phyloP scores from a whole-genome alignment of 1,140 invertebrate species.

The Venturia canescens region DNA sequence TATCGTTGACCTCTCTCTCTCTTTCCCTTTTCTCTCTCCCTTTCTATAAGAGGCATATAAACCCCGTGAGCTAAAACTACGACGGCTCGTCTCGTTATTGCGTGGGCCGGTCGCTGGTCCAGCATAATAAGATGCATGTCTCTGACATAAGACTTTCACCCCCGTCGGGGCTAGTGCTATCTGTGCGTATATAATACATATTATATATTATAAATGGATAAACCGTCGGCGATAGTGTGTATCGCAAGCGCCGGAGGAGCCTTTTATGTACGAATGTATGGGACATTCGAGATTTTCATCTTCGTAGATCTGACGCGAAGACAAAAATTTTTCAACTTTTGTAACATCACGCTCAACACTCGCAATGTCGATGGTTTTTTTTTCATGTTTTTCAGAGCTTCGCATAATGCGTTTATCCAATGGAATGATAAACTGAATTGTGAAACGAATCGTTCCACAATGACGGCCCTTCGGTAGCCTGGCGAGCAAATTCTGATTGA shows the following conservation, averaged over 20 bases:
- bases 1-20: conserved; percentile 14
- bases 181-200: not conserved
- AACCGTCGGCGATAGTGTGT: not conserved
- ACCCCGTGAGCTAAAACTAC: not conserved
- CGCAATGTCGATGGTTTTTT: no score
- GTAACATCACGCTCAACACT: no score
- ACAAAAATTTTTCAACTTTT: no score
- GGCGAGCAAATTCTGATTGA: no score
- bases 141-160: conserved; percentile 70
- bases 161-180: conserved; percentile 58
- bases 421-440: no score
- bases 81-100: conserved; percentile 48
- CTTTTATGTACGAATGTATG: not conserved
- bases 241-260: conserved; percentile 11
- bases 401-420: no score
- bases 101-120: conserved; percentile 59
- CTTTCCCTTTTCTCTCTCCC: conserved; percentile 19
- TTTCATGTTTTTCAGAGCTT: no score
- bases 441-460: no score
- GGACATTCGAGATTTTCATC: not conserved
- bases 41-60: conserved; percentile 22
- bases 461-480: no score
- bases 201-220: not conserved
- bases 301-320: no score
- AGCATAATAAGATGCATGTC: conserved; percentile 67